These are phyloP conservation scores for Pseudomyrmex concolor DNA, from an alignment of 1,140 invertebrate species.

Conservation along the genomic window DNA sequence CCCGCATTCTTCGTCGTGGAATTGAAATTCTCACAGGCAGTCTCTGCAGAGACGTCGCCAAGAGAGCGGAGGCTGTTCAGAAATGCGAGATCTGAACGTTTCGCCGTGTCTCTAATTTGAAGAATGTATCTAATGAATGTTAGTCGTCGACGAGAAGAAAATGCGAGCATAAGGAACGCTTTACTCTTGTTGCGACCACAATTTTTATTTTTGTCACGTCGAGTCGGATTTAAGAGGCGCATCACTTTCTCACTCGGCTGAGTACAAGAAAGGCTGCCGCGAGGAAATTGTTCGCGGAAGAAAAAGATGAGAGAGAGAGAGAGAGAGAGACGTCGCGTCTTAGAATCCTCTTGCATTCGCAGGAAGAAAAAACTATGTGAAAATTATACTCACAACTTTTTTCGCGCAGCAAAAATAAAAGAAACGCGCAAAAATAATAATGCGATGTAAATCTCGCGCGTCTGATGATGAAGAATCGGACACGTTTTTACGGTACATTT, in stretches of 20 bases:
- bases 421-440: not conserved
- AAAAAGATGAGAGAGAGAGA: not conserved
- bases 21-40: slow-evolving; percentile 42
- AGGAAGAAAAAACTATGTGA: not conserved
- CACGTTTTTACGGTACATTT: too few species aligned
- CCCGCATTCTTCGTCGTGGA: slow-evolving; percentile 31
- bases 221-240: slow-evolving; percentile 2
- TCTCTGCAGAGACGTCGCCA: slow-evolving; percentile 24
- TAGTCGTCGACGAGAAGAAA: not conserved
- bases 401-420: not conserved
- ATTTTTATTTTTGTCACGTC: not conserved
- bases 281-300: slow-evolving; percentile 6
- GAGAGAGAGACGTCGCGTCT: not conserved
- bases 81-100: not conserved
- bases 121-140: too few species aligned
- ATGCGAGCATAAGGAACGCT: not conserved
- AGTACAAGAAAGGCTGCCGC: not conserved
- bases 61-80: not conserved
- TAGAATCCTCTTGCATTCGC: not conserved
- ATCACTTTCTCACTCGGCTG: not conserved
- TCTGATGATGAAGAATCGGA: not conserved
- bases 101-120: not conserved
- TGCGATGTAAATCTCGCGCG: not conserved
- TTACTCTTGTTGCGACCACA: not conserved
- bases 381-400: not conserved